Percentiles rank a stretch among this genome's conserved stretches.
phyloP scores from a whole-genome alignment of 2,113 vertebrate genomes.

The Calcarius ornatus region DNA sequence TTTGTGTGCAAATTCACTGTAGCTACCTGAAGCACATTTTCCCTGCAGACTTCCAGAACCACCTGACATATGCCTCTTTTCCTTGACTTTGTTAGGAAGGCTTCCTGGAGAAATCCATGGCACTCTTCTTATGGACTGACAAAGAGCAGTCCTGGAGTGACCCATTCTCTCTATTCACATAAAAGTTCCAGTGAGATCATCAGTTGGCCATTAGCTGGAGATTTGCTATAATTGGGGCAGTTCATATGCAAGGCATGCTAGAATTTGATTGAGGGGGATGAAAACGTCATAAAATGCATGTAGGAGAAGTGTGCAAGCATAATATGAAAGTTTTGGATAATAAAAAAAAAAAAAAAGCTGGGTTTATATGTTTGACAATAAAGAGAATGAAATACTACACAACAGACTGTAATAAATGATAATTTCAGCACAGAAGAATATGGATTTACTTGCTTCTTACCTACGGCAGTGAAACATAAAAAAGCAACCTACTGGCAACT shows the following conservation, averaged over 20 bases:
- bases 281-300: background rate
- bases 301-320: background rate
- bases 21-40: background rate
- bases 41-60: background rate
- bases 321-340: background rate
- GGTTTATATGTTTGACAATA: background rate
- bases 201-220: background rate
- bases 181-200: background rate
- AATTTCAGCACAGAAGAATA: background rate
- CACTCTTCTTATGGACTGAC: background rate
- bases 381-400: background rate
- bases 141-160: background rate
- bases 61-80: background rate
- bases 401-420: background rate
- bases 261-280: accelerated
- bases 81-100: background rate
- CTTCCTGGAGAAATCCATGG: background rate
- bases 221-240: background rate
- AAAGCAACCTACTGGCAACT: background rate
- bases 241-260: background rate
- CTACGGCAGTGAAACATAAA: constrained; percentile 3
- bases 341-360: background rate
- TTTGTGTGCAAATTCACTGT: background rate
- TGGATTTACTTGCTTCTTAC: constrained; percentile 12
- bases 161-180: background rate